Base-by-base conservation (phyloP, 2,797 vertebrate genomes). In the Lacerta bilineata region DNA sequence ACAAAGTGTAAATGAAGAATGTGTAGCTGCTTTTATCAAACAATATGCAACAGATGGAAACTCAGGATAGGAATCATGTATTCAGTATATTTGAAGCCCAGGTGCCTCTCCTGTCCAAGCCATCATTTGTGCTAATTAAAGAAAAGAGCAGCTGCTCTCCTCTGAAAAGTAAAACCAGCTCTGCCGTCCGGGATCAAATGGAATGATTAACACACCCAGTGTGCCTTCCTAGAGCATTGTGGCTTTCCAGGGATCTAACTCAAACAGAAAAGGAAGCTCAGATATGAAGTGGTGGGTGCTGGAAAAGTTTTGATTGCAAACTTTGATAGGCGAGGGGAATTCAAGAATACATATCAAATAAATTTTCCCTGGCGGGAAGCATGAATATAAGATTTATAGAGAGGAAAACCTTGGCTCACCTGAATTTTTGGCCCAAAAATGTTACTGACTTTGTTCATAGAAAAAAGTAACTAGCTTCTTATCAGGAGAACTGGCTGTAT, bases 41-140 rank as follows among this genome's bases (percentile, higher is more conserved):
- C 66, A 78, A 75, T 55, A 82, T 78, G 93, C 92, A 84, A 94
- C 86, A 94, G 93, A 93, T 92, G 82, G 87, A 91, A 91, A 82
- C 18, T 91, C 87, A 92, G 61, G 92, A 85, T 83, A 92, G 86
- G 93, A 95, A 94, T 91, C 88, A 94, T 10, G 50, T 94, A 96
- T 93, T 91, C 92, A 92, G 92, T 93, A 86, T 91, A 92, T 90
- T 27, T 95, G 90, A 92, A 27, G 61, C 41, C 61, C 59, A 66
- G 59, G 71, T 90, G 91, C 77, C 90, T 93, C 84, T 88, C 77
- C 76, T 91, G 85, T 66, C 59, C 43, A 78, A 8, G 92, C 86
- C 87, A 95, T 83, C 92, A 92, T 91, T 92, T 95, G 91, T 96
- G 94, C 95, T 95, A 95, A 96, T 95, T 96, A 97, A 96, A 93